A percentile compares a stretch with the other conserved stretches of the same genome.
Evolutionary conservation across 2,888 invertebrate genomes (phyloP).

Genomic region (Himalopsyche kuldschensis): DNA sequence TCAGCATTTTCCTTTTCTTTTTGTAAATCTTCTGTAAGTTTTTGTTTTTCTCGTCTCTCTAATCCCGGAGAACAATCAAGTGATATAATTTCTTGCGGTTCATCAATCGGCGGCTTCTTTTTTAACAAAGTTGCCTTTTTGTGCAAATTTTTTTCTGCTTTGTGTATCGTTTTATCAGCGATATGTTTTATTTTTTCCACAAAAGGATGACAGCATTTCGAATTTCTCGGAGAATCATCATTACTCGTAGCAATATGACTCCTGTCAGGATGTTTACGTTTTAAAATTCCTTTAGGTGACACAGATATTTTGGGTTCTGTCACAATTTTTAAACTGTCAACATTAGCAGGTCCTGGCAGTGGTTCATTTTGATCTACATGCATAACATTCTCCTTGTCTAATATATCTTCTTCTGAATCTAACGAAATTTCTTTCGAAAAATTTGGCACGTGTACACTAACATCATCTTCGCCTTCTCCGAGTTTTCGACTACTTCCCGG

Average conservation of each 20-base stretch:
- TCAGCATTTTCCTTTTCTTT: conserved; percentile 19
- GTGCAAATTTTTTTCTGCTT: conserved; percentile 49
- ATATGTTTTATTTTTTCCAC: conserved; percentile 67
- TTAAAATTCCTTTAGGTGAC: conserved; percentile 60
- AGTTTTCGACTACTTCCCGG: conserved; percentile 58
- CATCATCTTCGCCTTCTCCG: conserved; percentile 52
- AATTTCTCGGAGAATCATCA: conserved; percentile 55
- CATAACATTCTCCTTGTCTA: conserved; percentile 48
- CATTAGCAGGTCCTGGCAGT: conserved; percentile 42
- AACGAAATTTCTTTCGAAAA: conserved; percentile 56
- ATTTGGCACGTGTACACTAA: conserved; percentile 52
- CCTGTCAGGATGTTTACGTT: conserved; percentile 54
- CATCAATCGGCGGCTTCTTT: conserved; percentile 52
- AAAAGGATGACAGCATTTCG: conserved; percentile 63
- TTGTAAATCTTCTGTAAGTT: conserved; percentile 48
- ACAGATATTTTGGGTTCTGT: conserved; percentile 50
- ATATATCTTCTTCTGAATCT: conserved; percentile 55
- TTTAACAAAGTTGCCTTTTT: conserved; percentile 45
- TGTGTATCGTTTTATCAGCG: conserved; percentile 63
- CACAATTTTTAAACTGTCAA: conserved; percentile 17
- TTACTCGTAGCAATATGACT: conserved; percentile 44
- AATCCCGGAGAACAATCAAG: conserved; percentile 65
- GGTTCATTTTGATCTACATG: conserved; percentile 45
- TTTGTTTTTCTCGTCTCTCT: conserved; percentile 56
- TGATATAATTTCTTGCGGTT: conserved; percentile 62